Evolutionary conservation across 2,113 vertebrate genomes (phyloP), one percentile per base, ranked within the genome.

Genomic region (Hydropotes inermis): DNA sequence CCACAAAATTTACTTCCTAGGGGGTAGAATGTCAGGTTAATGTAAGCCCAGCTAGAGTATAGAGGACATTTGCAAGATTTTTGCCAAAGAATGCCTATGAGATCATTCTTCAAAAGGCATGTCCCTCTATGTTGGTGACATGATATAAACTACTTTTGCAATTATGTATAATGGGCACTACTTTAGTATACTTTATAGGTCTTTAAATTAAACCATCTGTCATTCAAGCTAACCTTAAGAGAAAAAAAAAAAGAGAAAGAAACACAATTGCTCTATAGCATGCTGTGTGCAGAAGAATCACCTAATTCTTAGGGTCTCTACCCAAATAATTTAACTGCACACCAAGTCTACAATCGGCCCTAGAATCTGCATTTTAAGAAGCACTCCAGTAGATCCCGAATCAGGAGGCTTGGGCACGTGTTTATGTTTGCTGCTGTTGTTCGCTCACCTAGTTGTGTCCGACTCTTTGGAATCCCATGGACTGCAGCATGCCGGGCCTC

Each of bases 201-300:
- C 60, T 83, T 97, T 98, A 98, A 98, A 97, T 97, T 97, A 98
- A 98, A 98, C 76, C 98, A 99, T 97, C 96, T 98, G 98, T 88
- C 74, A 95, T 94, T 70, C 17, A 58, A 94, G 50, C 36, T 83
- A 94, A 64, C 25, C 25, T 57, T 60, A 55, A 93, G 12, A 2
- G n/a, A 60, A 74, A 28, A 76, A 70, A 67, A 54, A 54, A 54
- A 60, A n/a, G 39, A 39, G 12, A 25, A 43, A 43, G 15, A 7
- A 17, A 43, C 11, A 64, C 84, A 87, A n/a, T 52, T 19, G 83
- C 39, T 58, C 17, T 84, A 21, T 21, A 70, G 39, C n/a, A 89
- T 52, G 64, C 47, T 47, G 11, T 50, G 43, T 33, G 2, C 2
- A 3, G 43, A 50, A 33, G 14, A 61, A 88, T 47, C 25, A 81